Conservation (phyloP, 1,140 invertebrate genomes). For the Thaumatotibia leucotreta region DNA sequence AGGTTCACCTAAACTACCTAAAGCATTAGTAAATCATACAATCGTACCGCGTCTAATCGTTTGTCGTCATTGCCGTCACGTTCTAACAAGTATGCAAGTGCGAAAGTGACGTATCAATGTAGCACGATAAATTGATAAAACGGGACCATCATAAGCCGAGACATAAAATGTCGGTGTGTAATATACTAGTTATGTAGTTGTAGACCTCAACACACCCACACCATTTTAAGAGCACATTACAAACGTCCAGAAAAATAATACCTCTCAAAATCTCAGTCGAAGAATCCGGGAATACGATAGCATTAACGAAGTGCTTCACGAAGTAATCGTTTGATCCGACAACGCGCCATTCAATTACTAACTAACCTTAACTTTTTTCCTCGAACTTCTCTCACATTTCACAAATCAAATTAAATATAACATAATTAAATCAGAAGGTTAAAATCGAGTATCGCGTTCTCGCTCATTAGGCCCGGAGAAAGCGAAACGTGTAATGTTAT, state of each 20-base stretch:
- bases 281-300: neutral
- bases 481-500: conserved; percentile 71
- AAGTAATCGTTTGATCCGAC: neutral
- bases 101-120: no score
- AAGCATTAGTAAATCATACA: no score
- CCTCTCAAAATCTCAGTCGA: neutral
- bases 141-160: no score
- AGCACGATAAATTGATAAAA: no score
- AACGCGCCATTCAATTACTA: neutral
- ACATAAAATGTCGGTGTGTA: no score
- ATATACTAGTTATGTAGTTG: no score
- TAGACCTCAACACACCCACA: no score
- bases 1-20: no score
- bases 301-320: neutral
- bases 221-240: no score
- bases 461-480: conserved; percentile 70
- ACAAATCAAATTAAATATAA: conserved; percentile 16
- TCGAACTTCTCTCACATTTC: conserved; percentile 5
- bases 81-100: no score
- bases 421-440: conserved; percentile 40
- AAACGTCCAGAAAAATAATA: neutral
- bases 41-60: no score
- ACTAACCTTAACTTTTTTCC: conserved; percentile 1
- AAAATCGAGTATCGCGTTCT: conserved; percentile 53
- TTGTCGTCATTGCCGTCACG: no score